These are phyloP conservation scores for Phaonia tiefii DNA, from an alignment of 2,888 invertebrate species.

Conservation along the genomic window DNA sequence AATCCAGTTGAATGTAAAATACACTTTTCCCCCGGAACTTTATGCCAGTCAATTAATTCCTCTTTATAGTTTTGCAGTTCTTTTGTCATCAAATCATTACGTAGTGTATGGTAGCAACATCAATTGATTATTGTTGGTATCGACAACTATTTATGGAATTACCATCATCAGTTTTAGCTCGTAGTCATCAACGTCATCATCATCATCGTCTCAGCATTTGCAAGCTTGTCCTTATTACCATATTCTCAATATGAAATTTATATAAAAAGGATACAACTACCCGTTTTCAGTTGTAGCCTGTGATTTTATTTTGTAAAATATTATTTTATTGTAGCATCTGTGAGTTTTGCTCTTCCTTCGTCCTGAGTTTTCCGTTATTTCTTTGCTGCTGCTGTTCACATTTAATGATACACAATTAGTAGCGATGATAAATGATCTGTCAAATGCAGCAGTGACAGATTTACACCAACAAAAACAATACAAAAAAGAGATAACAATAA, in stretches of 20 bases:
- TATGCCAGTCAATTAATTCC: no score
- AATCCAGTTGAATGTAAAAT: no score
- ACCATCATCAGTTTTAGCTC: conserved; percentile 32
- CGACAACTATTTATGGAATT: conserved; percentile 40
- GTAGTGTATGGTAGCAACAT: background rate
- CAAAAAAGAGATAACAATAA: conserved; percentile 40
- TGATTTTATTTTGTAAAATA: background rate
- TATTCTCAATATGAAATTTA: background rate
- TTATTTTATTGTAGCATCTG: background rate
- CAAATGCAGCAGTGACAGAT: conserved; percentile 73
- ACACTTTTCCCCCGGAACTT: no score
- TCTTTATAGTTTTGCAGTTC: background rate
- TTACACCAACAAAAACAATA: conserved; percentile 68
- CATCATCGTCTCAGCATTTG: background rate
- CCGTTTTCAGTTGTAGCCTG: background rate
- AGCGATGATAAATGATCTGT: conserved; percentile 79
- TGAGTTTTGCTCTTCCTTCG: conserved; percentile 16
- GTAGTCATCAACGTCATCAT: conserved; percentile 6
- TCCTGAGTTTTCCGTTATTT: conserved; percentile 65
- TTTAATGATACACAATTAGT: conserved; percentile 80
- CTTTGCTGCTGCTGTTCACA: conserved; percentile 44
- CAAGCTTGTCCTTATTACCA: background rate
- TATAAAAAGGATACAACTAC: background rate
- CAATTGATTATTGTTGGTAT: conserved; percentile 59
- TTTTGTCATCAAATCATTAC: conserved; percentile 11